Evolutionary conservation across 2,113 vertebrate species (phyloP).

Genomic region (Sminthopsis crassicaudata): DNA sequence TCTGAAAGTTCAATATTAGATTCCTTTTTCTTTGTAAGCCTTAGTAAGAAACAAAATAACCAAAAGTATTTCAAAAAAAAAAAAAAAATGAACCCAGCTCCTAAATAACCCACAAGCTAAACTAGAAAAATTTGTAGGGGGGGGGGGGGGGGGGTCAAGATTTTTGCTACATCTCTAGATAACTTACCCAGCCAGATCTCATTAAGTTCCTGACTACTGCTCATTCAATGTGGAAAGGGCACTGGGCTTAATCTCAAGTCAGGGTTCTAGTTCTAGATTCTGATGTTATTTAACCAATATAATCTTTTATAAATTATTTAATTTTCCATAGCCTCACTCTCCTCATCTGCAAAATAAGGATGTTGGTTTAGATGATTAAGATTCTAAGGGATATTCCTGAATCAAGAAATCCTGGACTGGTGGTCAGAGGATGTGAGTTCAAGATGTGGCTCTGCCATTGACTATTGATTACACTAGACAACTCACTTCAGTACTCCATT

Average conservation of each 20-base stretch:
- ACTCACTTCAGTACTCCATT: neutral
- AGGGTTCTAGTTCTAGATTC: neutral
- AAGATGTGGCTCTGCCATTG: neutral
- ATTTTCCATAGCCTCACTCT: neutral
- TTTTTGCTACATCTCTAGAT: neutral
- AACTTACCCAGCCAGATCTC: slow-evolving; percentile 3
- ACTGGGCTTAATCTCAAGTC: neutral
- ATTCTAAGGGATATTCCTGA: neutral
- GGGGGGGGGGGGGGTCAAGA: neutral
- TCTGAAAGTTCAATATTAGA: neutral
- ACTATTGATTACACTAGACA: neutral
- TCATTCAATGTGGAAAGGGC: neutral
- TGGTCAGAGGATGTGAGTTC: neutral
- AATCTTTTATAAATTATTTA: neutral
- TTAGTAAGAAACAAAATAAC: slow-evolving; percentile 25
- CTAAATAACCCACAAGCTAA: slow-evolving; percentile 24
- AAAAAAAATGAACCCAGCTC: slow-evolving; percentile 32
- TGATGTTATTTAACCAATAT: slow-evolving; percentile 7
- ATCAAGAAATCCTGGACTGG: neutral
- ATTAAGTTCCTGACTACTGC: neutral
- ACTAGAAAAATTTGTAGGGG: neutral
- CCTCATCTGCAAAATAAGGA: neutral
- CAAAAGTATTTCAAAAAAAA: slow-evolving; percentile 35
- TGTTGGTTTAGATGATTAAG: no score
- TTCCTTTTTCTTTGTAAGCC: neutral